Evolutionary conservation across 2,113 vertebrate genomes (phyloP), one percentile per base, ranked within the genome.

Genomic region (Rousettus leschenaultii): DNA sequence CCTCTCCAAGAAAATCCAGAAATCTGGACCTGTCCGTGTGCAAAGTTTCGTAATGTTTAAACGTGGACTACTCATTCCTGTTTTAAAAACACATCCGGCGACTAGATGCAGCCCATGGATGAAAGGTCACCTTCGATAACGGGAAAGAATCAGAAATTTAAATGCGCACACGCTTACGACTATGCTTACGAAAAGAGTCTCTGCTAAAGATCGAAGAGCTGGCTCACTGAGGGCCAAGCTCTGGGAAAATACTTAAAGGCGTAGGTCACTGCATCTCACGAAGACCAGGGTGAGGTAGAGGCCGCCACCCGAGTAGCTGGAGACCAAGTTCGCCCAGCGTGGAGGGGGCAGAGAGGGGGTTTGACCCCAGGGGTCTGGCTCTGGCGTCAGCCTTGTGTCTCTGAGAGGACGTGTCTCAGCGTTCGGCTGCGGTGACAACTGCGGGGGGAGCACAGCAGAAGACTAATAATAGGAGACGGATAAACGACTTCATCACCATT

Each of bases 341-440:
- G 65, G 26, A 85, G 75, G 16, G 28, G 28, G 4, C 43, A 74
- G 30, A 61, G 48, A 5, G 0, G 63, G 12, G 35, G 48, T 57
- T 68, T 70, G 63, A 80, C 53, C 65, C 30, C 66, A 63, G 74
- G 57, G 3, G 7, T 24, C 33, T 40, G 82, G 24, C 22, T 87
- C 19, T 19, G 7, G 51, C 0, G 0, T 38, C 15, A 53, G 7
- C 14, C 0, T 26, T 35, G 22, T 28, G 22, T 57, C 51, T 93
- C 38, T 18, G 19, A 43, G 12, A 45, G 0, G 4, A 15, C 9
- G 43, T 1, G 5, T 6, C 71, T 21, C 73, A 21, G 59, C 9
- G 9, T 78, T 73, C 10, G 40, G 77, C 61, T 5, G 2, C 13
- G 15, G n/a, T 45, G 24, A 13, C 6, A 2, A 3, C 5, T 7